Evolutionary conservation across 2,113 vertebrate genomes (phyloP), one percentile per base, ranked within the genome.

Genomic region (Tragelaphus strepsiceros): DNA sequence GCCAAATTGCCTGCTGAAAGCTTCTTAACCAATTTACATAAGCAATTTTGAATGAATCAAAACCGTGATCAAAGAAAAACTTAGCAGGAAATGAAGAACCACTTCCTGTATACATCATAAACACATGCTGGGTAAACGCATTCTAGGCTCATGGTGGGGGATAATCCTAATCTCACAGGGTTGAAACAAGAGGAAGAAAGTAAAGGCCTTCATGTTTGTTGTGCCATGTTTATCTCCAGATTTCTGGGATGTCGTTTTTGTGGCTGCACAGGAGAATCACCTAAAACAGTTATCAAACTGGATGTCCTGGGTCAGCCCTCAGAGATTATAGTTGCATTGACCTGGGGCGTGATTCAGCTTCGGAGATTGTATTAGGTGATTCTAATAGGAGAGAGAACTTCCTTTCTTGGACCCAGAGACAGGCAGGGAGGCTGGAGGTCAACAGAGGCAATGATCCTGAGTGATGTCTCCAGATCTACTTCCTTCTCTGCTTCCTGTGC

Each of bases 1-100:
- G 96, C 93, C 89, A 96, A 98, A 97, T 93, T 93, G 86, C 53
- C 94, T 90, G 89, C 71, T 97, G 81, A 97, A 97, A 96, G 86
- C 71, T 77, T 96, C 97, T 91, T 90, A 87, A 74, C 46, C 74
- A 88, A 97, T 96, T 96, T 97, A 95, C 95, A 97, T 84, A 96
- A 97, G 94, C 62, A 96, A 96, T 95, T 97, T 96, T 74, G 64
- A 96, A 49, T 91, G 95, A 91, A 59, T 95, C 97, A 74, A 84
- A 96, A 97, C 86, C 78, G 71, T 93, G 59, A 95, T 62, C 91
- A 98, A 97, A 96, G 95, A 86, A 96, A 96, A 96, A 93, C 21
- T 88, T 83, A 91, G 91, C 61, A 85, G 88, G 61, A 54, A 97
- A 85, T 94, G 90, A 96, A 93, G 90, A 97, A 90, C 53, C 0